These are phyloP conservation scores for Hippocampus guttulatus DNA, from an alignment of 2,113 vertebrate species.

Conservation along the genomic window DNA sequence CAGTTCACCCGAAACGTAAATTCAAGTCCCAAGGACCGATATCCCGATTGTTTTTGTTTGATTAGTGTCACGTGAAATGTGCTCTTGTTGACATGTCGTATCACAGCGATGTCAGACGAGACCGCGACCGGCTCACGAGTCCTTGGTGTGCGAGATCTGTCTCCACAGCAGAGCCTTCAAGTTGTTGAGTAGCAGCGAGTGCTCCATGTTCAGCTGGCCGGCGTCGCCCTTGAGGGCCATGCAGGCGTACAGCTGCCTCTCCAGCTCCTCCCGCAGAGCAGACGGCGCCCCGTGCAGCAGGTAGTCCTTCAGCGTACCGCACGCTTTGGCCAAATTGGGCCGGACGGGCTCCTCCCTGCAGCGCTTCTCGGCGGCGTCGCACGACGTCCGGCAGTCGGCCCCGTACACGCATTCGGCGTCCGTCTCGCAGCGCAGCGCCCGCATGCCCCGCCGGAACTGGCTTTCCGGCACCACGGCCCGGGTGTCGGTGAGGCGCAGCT, in stretches of 20 bases:
- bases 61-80: not conserved
- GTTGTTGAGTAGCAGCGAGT: constrained; percentile 96
- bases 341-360: constrained; percentile 86
- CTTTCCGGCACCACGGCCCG: constrained; percentile 84
- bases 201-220: constrained; percentile 98
- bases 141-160: constrained; percentile 98
- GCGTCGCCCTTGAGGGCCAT: constrained; percentile 88
- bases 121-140: constrained; percentile 75
- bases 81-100: not conserved
- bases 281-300: constrained; percentile 85
- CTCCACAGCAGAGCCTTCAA: constrained; percentile 97
- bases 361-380: constrained; percentile 79
- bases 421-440: constrained; percentile 81
- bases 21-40: too few species aligned
- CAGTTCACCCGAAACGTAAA: too few species aligned
- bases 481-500: constrained; percentile 89
- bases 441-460: constrained; percentile 83
- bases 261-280: constrained; percentile 87
- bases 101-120: constrained; percentile 33
- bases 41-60: not conserved
- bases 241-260: constrained; percentile 93
- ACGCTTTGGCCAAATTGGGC: constrained; percentile 94
- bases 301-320: constrained; percentile 89
- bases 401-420: constrained; percentile 90
- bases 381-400: constrained; percentile 84